phyloP scores from a whole-genome alignment of 1,140 invertebrate species.

The Melipona quadrifasciata region DNA sequence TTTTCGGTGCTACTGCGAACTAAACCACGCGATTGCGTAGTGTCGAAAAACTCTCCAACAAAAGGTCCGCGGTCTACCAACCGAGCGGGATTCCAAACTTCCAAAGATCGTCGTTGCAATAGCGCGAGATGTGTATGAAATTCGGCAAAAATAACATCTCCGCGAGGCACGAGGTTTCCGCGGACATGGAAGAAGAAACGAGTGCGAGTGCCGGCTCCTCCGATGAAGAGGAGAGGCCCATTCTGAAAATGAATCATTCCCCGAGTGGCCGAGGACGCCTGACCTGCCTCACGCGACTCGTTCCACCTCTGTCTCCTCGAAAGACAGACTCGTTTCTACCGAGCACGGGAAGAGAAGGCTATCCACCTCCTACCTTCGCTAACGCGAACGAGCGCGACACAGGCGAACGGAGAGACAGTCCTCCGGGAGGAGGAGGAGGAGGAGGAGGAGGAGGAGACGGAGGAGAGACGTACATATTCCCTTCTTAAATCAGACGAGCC shows the following conservation, averaged over 20 bases:
- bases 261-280: conserved; percentile 54
- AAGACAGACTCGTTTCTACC: background rate
- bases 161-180: background rate
- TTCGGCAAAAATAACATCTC: too few species aligned
- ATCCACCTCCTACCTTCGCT: too few species aligned
- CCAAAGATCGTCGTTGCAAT: too few species aligned
- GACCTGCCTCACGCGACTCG: conserved; percentile 65
- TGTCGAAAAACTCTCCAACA: too few species aligned
- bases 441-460: background rate
- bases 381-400: background rate
- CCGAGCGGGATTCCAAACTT: too few species aligned
- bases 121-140: too few species aligned
- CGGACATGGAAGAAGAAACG: background rate
- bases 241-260: conserved; percentile 64
- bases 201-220: conserved; percentile 45
- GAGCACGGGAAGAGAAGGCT: background rate
- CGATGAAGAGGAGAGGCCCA: conserved; percentile 47
- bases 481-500: conserved; percentile 53
- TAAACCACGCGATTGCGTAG: too few species aligned
- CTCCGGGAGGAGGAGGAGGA: background rate
- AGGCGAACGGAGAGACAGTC: background rate
- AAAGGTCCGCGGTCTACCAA: too few species aligned
- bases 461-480: conserved; percentile 10
- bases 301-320: conserved; percentile 23
- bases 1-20: too few species aligned